Evolutionary conservation across 2,797 vertebrate genomes (phyloP).

Genomic region (Argya squamiceps): DNA sequence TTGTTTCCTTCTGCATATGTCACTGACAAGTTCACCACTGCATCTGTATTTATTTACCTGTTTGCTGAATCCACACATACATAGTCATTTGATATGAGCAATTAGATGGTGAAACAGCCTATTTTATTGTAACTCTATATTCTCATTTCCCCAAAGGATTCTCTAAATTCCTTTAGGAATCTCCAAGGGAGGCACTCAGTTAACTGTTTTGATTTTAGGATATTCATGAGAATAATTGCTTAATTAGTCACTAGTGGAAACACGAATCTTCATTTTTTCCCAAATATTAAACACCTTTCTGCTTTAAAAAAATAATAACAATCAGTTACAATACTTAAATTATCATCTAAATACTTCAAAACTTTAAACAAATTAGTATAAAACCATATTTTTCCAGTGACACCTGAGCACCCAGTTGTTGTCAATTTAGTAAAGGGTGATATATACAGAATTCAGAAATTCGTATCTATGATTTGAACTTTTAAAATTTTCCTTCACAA

Average conservation of each 20-base stretch:
- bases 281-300: background rate
- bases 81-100: background rate
- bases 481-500: background rate
- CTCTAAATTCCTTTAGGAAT: background rate
- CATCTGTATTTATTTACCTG: background rate
- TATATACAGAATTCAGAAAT: background rate
- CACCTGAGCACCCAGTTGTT: background rate
- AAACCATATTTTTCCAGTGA: background rate
- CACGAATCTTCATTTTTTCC: background rate
- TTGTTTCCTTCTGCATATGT: background rate
- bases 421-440: background rate
- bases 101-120: background rate
- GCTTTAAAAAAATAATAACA: background rate
- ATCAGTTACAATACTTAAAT: background rate
- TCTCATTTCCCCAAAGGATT: background rate
- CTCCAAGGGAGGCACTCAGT: background rate
- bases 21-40: background rate
- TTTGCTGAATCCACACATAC: background rate
- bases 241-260: background rate
- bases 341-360: background rate
- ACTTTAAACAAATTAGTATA: background rate
- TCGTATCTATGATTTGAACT: fast-evolving
- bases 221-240: background rate
- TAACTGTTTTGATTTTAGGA: background rate
- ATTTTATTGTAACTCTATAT: background rate